Evolutionary conservation across 2,113 vertebrate genomes (phyloP), one percentile per base, ranked within the genome.

Genomic region (Microcebus jonahi): DNA sequence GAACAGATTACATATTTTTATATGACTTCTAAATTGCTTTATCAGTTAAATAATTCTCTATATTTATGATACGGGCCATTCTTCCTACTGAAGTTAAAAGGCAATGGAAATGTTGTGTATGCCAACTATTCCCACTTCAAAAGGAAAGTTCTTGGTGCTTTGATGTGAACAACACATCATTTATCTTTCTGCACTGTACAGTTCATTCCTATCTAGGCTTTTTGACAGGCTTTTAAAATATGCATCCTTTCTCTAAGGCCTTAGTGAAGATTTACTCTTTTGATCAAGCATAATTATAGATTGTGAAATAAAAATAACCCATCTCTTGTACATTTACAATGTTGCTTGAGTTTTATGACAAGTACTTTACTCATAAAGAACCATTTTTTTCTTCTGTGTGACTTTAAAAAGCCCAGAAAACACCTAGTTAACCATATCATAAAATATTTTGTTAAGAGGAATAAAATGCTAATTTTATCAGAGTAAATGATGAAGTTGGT

Each of bases 51-150:
- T 57, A 83, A 77, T 61, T 94, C 57, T 88, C 68, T 48, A 21
- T 34, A 31, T 70, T 87, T 73, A 82, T 63, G 53, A 94, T 79
- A 81, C 45, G 36, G 68, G 21, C 36, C 63, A 39, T 90, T 92
- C 88, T 94, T 94, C 65, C 91, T 82, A 88, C 25, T 3, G 4
- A 88, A 93, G 77, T 85, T 96, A 94, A 91, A 88, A 97, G 93
- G 89, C 85, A 88, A 6, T 92, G 45, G 76, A 91, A 65, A 91
- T 92, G 81, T 21, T 53, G 17, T 83, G 31, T 79, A 42, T 95
- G 94, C 96, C 97, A 95, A 93, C 71, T 94, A 55, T 86, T 88
- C 48, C 70, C 84, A 94, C 94, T 94, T 88, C 95, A 91, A 86
- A 97, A 93, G 86, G 71, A 90, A 82, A 89, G 86, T 68, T 71